These are phyloP conservation scores for Elephantulus edwardii DNA, from an alignment of 2,113 vertebrate species.

Conservation along the genomic window DNA sequence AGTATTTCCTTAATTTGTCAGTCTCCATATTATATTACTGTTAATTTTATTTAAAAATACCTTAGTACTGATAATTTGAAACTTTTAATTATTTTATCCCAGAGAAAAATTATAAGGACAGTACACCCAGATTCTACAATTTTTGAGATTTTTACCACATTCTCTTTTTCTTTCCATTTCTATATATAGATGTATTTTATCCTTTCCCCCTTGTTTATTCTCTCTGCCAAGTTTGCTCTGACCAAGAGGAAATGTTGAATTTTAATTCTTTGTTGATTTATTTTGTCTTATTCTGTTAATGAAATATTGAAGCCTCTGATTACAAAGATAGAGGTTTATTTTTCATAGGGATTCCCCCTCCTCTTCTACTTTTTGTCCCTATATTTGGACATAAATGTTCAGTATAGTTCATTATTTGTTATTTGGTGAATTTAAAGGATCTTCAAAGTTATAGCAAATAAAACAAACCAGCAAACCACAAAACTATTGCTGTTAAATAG, in stretches of 20 bases:
- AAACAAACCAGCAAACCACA: background rate
- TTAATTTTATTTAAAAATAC: slow-evolving; percentile 38
- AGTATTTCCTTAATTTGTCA: slow-evolving; percentile 27
- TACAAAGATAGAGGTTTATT: background rate
- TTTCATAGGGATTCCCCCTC: background rate
- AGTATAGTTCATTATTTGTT: background rate
- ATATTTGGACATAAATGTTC: background rate
- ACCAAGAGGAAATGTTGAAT: background rate
- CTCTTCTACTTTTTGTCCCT: slow-evolving; percentile 6
- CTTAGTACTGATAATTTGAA: background rate
- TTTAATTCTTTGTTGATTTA: background rate
- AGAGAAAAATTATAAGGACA: background rate
- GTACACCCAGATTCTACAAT: background rate
- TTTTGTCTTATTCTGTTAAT: background rate
- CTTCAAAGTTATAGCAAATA: background rate
- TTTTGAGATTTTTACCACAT: background rate
- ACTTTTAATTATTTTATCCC: background rate
- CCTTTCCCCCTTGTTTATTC: no score
- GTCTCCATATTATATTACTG: background rate
- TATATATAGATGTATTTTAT: background rate
- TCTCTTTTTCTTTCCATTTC: background rate
- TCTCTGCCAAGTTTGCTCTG: background rate
- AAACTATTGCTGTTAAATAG: background rate
- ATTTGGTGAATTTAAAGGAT: slow-evolving; percentile 1
- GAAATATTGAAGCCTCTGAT: slow-evolving; percentile 6